These are phyloP conservation scores for Brachypodius melanocephalos DNA, from an alignment of 2,113 vertebrate genomes.

Conservation along the genomic window DNA sequence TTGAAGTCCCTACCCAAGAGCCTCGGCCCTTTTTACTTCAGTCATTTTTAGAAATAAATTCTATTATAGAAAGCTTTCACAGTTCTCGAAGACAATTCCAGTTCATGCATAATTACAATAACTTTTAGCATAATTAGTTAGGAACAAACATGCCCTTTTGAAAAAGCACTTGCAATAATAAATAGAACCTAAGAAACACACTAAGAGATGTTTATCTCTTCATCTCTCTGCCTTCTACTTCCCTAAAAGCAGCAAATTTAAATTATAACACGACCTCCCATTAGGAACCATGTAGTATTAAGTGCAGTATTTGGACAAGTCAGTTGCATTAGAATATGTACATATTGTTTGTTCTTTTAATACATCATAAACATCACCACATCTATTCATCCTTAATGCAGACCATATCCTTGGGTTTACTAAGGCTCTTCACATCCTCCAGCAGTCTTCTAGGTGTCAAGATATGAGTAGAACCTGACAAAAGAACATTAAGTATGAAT, in stretches of 20 bases:
- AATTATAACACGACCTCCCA: conserved; percentile 29
- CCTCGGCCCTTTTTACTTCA: not conserved
- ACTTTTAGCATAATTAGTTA: not conserved
- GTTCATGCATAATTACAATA: not conserved
- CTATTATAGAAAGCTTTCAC: not conserved
- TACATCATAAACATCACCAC: not conserved
- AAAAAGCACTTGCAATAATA: conserved; percentile 19
- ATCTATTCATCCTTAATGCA: conserved; percentile 79
- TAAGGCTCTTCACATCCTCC: conserved; percentile 90
- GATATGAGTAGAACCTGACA: conserved; percentile 91
- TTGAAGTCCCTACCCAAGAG: conserved; percentile 14
- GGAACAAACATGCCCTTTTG: not conserved
- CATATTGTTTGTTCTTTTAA: conserved; percentile 34
- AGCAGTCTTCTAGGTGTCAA: conserved; percentile 87
- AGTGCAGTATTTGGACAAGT: conserved; percentile 15
- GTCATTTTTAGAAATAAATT: conserved; percentile 22
- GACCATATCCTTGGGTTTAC: conserved; percentile 82
- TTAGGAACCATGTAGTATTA: not conserved
- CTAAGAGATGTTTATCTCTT: not conserved
- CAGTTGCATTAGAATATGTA: conserved; percentile 48
- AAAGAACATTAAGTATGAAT: not conserved
- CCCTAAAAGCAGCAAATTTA: conserved; percentile 43
- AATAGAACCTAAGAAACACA: not conserved
- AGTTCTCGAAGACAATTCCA: conserved; percentile 21
- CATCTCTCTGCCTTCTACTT: not conserved